phyloP scores from a whole-genome alignment of 2,888 invertebrate genomes.

The Tenthredo scrophulariae region DNA sequence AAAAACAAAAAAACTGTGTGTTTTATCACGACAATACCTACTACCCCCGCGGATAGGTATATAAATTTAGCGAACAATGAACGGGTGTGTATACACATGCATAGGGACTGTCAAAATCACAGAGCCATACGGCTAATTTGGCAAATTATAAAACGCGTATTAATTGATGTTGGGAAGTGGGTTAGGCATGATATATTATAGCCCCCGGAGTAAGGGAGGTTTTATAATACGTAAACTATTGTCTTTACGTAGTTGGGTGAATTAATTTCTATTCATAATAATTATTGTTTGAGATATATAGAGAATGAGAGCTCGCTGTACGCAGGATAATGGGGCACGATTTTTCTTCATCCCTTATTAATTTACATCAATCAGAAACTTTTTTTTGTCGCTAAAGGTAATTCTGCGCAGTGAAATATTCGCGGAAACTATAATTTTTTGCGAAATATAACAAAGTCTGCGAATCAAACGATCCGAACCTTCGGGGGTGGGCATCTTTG shows the following conservation, averaged over 20 bases:
- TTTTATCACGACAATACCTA: background rate
- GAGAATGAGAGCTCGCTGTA: no score
- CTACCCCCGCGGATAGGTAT: background rate
- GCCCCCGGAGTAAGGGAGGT: background rate
- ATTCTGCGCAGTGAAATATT: no score
- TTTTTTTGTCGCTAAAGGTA: no score
- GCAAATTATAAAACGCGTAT: constrained; percentile 17
- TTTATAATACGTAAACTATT: background rate
- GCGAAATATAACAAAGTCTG: no score
- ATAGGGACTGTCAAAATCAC: background rate
- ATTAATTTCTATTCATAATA: background rate
- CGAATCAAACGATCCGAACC: no score
- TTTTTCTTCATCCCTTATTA: no score
- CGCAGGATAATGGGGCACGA: no score
- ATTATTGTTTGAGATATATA: no score
- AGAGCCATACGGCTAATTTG: constrained; percentile 48
- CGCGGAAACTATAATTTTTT: no score
- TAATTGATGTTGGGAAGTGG: constrained; percentile 5
- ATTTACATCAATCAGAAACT: no score
- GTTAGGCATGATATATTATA: background rate
- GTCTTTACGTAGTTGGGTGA: background rate
- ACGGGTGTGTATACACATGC: background rate
- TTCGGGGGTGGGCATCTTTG: background rate
- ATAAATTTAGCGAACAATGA: background rate
- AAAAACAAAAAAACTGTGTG: no score